Evolutionary conservation across 2,113 vertebrate species (phyloP), one percentile per base, ranked within the genome.

Genomic region (Anseranas semipalmata): DNA sequence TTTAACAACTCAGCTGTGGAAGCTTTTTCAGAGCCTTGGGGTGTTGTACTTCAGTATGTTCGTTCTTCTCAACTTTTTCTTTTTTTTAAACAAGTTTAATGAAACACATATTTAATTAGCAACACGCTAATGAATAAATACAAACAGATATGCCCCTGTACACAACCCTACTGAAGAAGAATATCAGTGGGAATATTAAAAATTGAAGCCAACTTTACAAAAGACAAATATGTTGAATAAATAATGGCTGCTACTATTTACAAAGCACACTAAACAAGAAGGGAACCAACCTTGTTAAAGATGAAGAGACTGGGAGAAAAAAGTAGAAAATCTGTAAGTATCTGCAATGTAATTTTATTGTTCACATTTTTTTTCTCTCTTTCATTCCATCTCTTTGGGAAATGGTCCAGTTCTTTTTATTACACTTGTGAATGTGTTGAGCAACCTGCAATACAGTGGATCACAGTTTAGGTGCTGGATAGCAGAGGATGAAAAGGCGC

Each of bases 41-140:
- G 87, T 95, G 80, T 85, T 96, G 96, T 96, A 93, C 96, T 96
- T 96, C 94, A 75, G 60, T 67, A 60, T 94, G 93, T 83, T 98
- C 95, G 28, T 90, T 96, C 95, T 96, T 93, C 76, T 87, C 68
- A 85, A 94, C 90, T 95, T 90, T 90, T 95, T 22, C 70, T 93
- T 91, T 95, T 96, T 95, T 97, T 96, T 80, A 96, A 94, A 28
- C 95, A 97, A 96, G 91, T 98, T 98, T 98, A 98, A 98, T 98
- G 97, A 97, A 97, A 98, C 96, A 98, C 92, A 66, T 98, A 97
- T 97, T 98, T 97, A 98, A 98, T 98, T 98, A 98, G 96, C 97
- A 95, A 77, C 93, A 89, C 11, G 5, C 70, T 96, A 97, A 96
- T 96, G 95, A 97, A 97, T 96, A 98, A 96, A 98, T 97, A 96